Evolutionary conservation across 1,140 invertebrate species (phyloP).

Genomic region (Listronotus oregonensis): DNA sequence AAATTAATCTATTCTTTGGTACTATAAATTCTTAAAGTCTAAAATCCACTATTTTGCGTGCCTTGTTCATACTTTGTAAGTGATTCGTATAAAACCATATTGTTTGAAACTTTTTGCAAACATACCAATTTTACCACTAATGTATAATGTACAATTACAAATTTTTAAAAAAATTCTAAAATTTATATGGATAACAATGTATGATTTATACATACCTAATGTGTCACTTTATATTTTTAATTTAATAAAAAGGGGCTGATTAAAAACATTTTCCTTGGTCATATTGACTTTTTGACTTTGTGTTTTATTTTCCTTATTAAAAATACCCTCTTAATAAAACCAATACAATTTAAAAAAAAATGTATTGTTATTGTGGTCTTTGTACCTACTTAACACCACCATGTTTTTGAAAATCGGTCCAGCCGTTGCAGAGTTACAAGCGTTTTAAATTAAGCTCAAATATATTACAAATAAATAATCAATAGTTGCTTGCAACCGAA

Average conservation of each 20-base stretch:
- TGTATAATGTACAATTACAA: conserved; percentile 41
- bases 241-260: conserved; percentile 51
- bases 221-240: conserved; percentile 53
- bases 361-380: no score
- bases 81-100: conserved; percentile 34
- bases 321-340: no score
- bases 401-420: no score
- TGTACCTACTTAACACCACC: no score
- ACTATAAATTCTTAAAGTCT: conserved; percentile 16
- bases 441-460: no score
- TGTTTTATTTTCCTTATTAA: conserved; percentile 30
- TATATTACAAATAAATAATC: no score
- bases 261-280: conserved; percentile 51
- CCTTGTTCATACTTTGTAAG: conserved; percentile 49
- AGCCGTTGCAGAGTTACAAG: no score
- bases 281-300: conserved; percentile 49
- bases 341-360: no score
- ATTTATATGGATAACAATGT: conserved; percentile 50
- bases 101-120: conserved; percentile 40
- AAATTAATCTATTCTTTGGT: conserved; percentile 42
- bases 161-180: conserved; percentile 47
- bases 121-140: conserved; percentile 36
- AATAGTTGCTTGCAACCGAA: no score
- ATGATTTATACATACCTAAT: conserved; percentile 44
- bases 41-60: conserved; percentile 44